Base-by-base conservation (phyloP, 2,888 invertebrate species). In the Metopia argyrocephala region DNA sequence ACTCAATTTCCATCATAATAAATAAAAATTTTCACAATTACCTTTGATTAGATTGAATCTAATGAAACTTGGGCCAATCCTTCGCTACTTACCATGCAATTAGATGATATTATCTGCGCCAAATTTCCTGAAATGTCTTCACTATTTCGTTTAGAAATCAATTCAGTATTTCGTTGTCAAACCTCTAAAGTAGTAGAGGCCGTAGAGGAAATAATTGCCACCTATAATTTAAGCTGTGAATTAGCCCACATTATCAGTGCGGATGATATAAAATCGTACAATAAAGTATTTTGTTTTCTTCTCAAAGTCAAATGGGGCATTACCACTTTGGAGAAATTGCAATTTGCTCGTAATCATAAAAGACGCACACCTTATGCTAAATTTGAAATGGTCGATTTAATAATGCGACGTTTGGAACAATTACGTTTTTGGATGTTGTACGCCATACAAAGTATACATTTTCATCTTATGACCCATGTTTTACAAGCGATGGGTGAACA, bases 281-380 rank as follows among this genome's bases (percentile, higher is more conserved):
- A 91, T 81, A 84, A 85, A 84, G 88, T 92, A 18, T 92, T 93
- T 84, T 87, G 90, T 25, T 91, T 92, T 65, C 88, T 92, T 56
- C 85, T 93, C 5, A 92, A 92, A 87, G 86, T 93, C 0, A 93
- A 92, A 84, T 92, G 92, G 91, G 92, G 92, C 4, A 83, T 91
- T 18, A 92, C 91, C 90, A 90, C 92, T 2, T 85, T 93, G 54
- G 91, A 92, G 83, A 91, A 91, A 81, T 85, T 93, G 15, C 85
- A 85, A 71, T 92, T 92, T 71, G 83, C 89, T 1, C 84, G 84
- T 0, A 85, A 85, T 2, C 83, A 81, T 31, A 87, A 87, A 18
- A 79, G 83, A 0, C 74, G 82, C 1, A 69, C 84, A 18, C 84
- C 87, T 0, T 90, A 87, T 69, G 86, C 85, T 0, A 85, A 85